Conservation (phyloP, 2,888 invertebrate species). For the Terebella lapidaria region DNA sequence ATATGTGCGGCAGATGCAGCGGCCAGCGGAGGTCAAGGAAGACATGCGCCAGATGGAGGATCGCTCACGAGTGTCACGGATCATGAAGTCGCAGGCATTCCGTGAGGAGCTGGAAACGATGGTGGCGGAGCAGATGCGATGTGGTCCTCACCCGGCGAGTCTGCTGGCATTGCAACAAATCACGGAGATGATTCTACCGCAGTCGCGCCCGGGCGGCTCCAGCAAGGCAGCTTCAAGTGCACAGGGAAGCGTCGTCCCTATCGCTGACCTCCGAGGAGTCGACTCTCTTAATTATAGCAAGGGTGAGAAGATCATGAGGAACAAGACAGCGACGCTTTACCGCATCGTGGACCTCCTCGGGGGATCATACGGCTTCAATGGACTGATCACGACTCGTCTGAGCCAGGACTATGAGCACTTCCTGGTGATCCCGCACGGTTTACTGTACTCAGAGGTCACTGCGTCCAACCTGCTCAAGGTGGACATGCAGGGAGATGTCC, state of each 20-base stretch:
- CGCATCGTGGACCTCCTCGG: constrained; percentile 91
- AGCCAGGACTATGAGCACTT: constrained; percentile 95
- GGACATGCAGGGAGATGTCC: constrained; percentile 22
- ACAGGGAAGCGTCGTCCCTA: constrained; percentile 66
- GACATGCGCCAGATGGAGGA: constrained; percentile 91
- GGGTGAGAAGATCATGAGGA: constrained; percentile 88
- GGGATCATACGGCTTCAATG: constrained; percentile 87
- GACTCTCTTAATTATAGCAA: constrained; percentile 89
- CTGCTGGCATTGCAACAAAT: constrained; percentile 78
- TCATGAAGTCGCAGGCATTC: constrained; percentile 68
- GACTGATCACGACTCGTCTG: constrained; percentile 87
- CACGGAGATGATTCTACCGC: constrained; percentile 70
- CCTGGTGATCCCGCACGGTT: constrained; percentile 89
- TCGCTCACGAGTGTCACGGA: constrained; percentile 90
- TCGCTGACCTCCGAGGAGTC: constrained; percentile 94
- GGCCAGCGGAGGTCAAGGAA: constrained; percentile 58
- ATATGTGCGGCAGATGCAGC: constrained; percentile 54
- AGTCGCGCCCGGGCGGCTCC: too few relatives aligned
- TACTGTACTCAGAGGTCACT: constrained; percentile 77
- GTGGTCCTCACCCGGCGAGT: constrained; percentile 57
- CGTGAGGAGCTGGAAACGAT: constrained; percentile 95
- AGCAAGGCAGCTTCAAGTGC: too few relatives aligned
- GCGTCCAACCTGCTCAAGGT: constrained; percentile 25
- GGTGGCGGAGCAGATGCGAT: constrained; percentile 63
- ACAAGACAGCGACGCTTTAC: constrained; percentile 93